Base-by-base conservation (phyloP, 2,888 invertebrate genomes). In the Scaptomyza caliginosa region DNA sequence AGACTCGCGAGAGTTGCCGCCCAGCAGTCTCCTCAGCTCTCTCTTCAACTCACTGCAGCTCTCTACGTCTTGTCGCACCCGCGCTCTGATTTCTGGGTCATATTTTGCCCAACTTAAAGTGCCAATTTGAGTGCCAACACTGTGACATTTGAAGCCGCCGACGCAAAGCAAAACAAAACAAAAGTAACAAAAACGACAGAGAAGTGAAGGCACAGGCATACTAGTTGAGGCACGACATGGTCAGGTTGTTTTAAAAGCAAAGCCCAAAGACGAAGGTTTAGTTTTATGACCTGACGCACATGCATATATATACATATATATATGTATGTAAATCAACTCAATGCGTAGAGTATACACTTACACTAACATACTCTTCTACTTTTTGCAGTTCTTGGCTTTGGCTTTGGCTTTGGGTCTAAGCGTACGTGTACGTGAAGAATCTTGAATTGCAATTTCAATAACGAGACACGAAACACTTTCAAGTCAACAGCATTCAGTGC, bases 371-470 rank as follows among this genome's bases (percentile, higher is more conserved):
- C 16, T 13, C 17, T 43, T 4, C 10, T 17, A 4, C 10, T 36
- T 16, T 5, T 30, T 30, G 30, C 30, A 7, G 13, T n/a, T n/a
- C 13, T 7, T 21, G 21, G 10, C 13, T 40, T 13, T 13, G 13
- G 36, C 4, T 19, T 3, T 32, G 13, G n/a, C n/a, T 34, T 11
- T 38, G 10, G 4, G 34, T 45, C 34, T 34, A 39, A 30, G 38
- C 36, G 68, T 50, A 70, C 81, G 85, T 71, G 86, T 72, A 77
- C 81, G 81, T 82, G 81, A 80, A 72, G 84, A 86, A 86, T 83
- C 86, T 76, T 86, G 69, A 77, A 79, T 83, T 86, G 83, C 86
- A 85, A 75, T 79, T 83, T 77, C 74, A 85, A 87, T 79, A 82
- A 85, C 81, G 63, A 80, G 86, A 81, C 86, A 86, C 86, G 77